A percentile compares a stretch with the other conserved stretches of the same genome.
phyloP scores from a whole-genome alignment of 2,113 vertebrate genomes.

The Chaetorhynchus papuensis region DNA sequence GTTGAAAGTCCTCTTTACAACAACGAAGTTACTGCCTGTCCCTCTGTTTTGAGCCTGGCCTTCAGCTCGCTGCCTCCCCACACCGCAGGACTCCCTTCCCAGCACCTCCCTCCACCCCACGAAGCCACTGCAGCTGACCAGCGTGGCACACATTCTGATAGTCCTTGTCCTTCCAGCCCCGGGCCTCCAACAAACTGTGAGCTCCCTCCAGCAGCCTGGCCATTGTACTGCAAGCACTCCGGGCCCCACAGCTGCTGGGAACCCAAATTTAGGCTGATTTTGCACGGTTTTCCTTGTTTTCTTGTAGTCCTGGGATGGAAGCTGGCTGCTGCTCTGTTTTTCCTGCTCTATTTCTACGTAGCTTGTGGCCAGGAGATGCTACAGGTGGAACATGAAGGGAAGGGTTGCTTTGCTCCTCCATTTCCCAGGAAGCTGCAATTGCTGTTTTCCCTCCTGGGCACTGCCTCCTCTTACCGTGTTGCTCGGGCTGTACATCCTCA shows the following conservation, averaged over 20 bases:
- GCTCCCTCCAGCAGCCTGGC: constrained; percentile 27
- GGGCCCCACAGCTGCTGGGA: background rate
- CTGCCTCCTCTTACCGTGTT: background rate
- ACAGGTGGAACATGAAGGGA: background rate
- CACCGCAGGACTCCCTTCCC: background rate
- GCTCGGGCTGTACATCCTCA: background rate
- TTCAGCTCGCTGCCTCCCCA: background rate
- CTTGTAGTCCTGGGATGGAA: background rate
- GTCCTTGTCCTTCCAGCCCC: background rate
- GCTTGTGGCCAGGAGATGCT: background rate
- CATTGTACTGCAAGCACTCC: background rate
- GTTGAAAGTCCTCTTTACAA: background rate
- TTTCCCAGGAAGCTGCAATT: background rate
- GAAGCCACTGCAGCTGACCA: background rate
- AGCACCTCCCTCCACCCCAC: background rate
- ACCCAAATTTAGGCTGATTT: background rate
- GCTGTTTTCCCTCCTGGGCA: background rate
- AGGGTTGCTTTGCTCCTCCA: background rate
- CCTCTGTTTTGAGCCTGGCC: background rate
- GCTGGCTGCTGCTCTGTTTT: background rate
- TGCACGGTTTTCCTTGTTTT: background rate
- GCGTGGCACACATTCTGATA: background rate
- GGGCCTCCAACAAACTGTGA: background rate
- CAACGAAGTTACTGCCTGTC: background rate
- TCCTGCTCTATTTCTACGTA: background rate